phyloP scores from a whole-genome alignment of 2,113 vertebrate species.

The Platysteira castanea region DNA sequence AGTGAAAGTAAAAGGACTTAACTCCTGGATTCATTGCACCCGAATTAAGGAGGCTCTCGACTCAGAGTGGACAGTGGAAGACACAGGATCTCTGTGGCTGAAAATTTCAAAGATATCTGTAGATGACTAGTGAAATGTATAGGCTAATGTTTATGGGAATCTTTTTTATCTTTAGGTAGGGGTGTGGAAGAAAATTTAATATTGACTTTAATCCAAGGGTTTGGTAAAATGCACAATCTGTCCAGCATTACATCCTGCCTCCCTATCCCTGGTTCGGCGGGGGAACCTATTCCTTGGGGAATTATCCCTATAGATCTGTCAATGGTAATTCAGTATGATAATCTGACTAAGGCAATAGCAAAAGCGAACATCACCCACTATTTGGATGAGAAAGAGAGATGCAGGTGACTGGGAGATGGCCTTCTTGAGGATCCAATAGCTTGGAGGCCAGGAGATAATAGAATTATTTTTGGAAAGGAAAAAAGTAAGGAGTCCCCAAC shows the following conservation, averaged over 20 bases:
- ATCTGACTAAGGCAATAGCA: not conserved
- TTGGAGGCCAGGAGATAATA: not conserved
- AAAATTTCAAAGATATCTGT: not conserved
- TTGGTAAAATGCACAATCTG: not conserved
- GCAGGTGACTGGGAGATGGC: no score
- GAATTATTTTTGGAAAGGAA: no score
- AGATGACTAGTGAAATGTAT: not conserved
- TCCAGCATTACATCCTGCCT: not conserved
- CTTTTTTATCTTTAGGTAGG: not conserved
- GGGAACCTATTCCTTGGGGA: not conserved
- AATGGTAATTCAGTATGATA: not conserved
- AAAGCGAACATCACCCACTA: not conserved
- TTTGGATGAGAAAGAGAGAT: no score
- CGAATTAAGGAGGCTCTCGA: not conserved
- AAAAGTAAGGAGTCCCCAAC: no score
- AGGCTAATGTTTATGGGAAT: not conserved
- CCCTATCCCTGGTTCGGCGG: not conserved
- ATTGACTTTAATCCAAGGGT: not conserved
- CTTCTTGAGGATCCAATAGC: not conserved
- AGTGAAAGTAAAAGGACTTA: not conserved
- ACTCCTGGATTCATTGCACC: not conserved
- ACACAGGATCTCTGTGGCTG: not conserved
- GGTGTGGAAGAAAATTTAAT: no score
- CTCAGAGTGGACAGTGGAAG: not conserved
- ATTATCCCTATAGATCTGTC: not conserved